Evolutionary conservation across 1,140 invertebrate genomes (phyloP).

Genomic region (Thereuonema tuberculata): DNA sequence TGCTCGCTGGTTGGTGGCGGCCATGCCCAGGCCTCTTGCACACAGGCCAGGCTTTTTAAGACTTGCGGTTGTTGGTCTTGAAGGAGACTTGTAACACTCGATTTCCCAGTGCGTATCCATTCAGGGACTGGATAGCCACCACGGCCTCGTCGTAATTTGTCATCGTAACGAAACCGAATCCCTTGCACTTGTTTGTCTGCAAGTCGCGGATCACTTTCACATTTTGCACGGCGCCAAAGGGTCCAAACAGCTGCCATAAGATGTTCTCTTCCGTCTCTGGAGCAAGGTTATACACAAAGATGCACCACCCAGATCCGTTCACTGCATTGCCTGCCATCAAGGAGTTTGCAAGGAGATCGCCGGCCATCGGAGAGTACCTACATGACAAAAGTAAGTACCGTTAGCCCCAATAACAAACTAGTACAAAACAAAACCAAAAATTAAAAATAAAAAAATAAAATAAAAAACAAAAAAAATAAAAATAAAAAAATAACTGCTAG

Average conservation of each 20-base stretch:
- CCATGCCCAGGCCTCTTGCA: background rate
- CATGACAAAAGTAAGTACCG: constrained; percentile 5
- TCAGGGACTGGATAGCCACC: constrained; percentile 91
- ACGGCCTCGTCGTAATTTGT: constrained; percentile 98
- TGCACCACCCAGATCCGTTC: constrained; percentile 78
- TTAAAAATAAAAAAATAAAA: constrained; percentile 20
- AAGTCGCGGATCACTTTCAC: constrained; percentile 96
- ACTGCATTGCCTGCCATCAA: constrained; percentile 60
- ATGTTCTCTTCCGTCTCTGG: constrained; percentile 98
- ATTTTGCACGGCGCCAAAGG: constrained; percentile 95
- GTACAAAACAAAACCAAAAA: constrained; percentile 18
- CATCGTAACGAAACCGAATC: constrained; percentile 99
- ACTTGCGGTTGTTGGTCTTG: constrained; percentile 54
- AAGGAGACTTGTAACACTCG: constrained; percentile 97
- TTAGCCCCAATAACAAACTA: background rate
- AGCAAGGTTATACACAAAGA: constrained; percentile 97
- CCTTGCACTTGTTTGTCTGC: constrained; percentile 98
- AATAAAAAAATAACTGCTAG: constrained; percentile 8
- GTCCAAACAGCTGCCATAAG: constrained; percentile 96
- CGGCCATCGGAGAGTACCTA: constrained; percentile 87
- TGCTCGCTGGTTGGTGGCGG: background rate
- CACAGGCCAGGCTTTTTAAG: constrained; percentile 18
- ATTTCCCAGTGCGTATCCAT: constrained; percentile 94
- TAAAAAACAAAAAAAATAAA: constrained; percentile 3
- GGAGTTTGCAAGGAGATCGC: constrained; percentile 74